Evolutionary conservation across 2,888 invertebrate species (phyloP).

Genomic region (Synanthedon formicaeformis): DNA sequence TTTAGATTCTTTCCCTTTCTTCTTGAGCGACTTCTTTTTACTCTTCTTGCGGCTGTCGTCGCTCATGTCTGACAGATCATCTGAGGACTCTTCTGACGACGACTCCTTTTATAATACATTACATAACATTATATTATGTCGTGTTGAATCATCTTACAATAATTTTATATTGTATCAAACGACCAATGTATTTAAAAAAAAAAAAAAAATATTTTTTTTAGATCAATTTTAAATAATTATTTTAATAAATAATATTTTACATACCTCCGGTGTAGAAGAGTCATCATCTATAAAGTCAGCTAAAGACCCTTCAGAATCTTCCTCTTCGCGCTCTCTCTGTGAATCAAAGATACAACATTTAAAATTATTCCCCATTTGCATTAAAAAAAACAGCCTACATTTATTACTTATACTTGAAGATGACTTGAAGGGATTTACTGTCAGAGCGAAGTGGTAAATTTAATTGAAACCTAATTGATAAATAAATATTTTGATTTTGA

Average conservation of each 20-base stretch:
- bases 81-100: constrained; percentile 46
- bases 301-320: constrained; percentile 79
- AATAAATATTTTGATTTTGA: too few relatives aligned
- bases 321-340: constrained; percentile 63
- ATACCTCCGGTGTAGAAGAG: constrained; percentile 58
- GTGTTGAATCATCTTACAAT: too few relatives aligned
- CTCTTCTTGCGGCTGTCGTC: constrained; percentile 57
- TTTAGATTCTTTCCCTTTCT: constrained; percentile 30
- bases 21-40: constrained; percentile 52
- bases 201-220: too few relatives aligned
- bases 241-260: constrained; percentile 3
- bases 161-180: too few relatives aligned
- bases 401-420: too few relatives aligned
- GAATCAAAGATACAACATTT: constrained; percentile 9
- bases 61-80: constrained; percentile 46
- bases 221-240: neutral
- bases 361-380: neutral
- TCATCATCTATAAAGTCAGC: constrained; percentile 80
- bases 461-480: too few relatives aligned
- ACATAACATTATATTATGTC: too few relatives aligned
- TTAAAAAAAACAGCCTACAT: too few relatives aligned
- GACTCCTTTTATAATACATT: constrained; percentile 31
- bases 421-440: too few relatives aligned
- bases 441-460: too few relatives aligned
- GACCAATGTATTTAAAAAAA: too few relatives aligned